These are phyloP conservation scores for Oreochromis mossambicus DNA, from an alignment of 2,797 vertebrate genomes.

Conservation along the genomic window DNA sequence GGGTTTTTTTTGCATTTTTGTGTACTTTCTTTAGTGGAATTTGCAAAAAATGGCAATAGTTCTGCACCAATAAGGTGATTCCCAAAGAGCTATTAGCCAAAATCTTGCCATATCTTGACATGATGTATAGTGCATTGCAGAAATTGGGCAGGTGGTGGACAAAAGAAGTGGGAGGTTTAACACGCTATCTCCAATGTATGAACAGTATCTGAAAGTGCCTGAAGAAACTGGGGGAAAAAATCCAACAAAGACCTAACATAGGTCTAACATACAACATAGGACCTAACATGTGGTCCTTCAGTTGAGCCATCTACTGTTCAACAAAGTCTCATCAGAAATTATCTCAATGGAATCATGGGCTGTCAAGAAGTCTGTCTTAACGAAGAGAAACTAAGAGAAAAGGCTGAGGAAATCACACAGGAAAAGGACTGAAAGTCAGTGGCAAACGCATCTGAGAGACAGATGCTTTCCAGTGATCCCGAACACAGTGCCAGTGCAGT, in stretches of 20 bases:
- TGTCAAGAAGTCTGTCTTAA: background rate
- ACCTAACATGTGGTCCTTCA: background rate
- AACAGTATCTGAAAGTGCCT: background rate
- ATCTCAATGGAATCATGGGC: background rate
- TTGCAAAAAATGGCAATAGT: background rate
- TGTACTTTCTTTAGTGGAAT: background rate
- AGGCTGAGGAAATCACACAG: background rate
- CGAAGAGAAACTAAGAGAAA: background rate
- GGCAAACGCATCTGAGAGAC: background rate
- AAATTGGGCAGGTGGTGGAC: background rate
- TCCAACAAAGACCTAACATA: background rate
- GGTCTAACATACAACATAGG: too few relatives aligned
- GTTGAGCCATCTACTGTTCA: background rate
- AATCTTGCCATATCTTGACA: background rate
- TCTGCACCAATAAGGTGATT: background rate
- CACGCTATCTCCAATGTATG: background rate
- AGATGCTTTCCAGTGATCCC: background rate
- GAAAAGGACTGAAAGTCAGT: background rate
- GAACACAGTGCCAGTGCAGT: background rate
- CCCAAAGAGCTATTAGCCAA: background rate
- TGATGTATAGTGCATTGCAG: background rate
- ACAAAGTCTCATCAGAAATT: background rate
- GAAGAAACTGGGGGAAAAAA: background rate
- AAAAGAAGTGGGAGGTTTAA: background rate
- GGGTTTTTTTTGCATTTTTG: background rate